Base-by-base conservation (phyloP, 2,797 vertebrate species). In the Enteromius trimaculatus region DNA sequence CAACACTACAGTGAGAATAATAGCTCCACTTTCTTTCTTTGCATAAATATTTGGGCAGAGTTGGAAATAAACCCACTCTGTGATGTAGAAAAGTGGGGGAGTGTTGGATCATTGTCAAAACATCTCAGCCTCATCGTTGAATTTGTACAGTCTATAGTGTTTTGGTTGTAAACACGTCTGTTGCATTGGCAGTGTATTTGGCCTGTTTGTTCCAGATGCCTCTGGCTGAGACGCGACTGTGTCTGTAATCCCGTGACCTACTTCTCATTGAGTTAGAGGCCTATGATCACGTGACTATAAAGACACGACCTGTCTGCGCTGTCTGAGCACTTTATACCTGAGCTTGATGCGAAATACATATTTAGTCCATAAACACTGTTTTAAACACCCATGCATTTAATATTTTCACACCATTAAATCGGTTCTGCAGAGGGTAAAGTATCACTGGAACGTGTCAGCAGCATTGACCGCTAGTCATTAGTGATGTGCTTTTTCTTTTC, bases 171-270 rank as follows among this genome's bases (percentile, higher is more conserved):
- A 77, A 64, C 66, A 49, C 10, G 21, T 14, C 26, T 26, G 13
- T 29, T 58, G 8, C 44, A 23, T 71, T 47, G 51, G 21, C 42
- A 39, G 23, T 16, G n/a, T 42, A 23, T 42, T 2, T 53, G 11
- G 26, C 55, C 76, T 72, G 39, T 51, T 77, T 84, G 77, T 75
- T 76, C 17, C 23, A 83, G 81, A 79, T 55, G 60, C 3, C 77
- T 39, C n/a, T 29, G 66, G 60, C 37, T 44, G 44, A 49, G 42
- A 86, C 13, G 44, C 17, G 51, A 81, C 47, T 64, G 23, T 21
- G 23, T 21, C 26, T 66, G 55, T 85, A 78, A 86, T 78, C 77
- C 72, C 5, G 17, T 81, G 77, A 44, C 83, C 77, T 80, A 77
- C 31, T 85, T 88, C 80, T 65, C 80, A 78, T 49, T 9, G 37